A percentile compares a stretch with the other conserved stretches of the same genome.
Conservation (phyloP, 2,888 invertebrate species). For the Cheilosia grossa region DNA sequence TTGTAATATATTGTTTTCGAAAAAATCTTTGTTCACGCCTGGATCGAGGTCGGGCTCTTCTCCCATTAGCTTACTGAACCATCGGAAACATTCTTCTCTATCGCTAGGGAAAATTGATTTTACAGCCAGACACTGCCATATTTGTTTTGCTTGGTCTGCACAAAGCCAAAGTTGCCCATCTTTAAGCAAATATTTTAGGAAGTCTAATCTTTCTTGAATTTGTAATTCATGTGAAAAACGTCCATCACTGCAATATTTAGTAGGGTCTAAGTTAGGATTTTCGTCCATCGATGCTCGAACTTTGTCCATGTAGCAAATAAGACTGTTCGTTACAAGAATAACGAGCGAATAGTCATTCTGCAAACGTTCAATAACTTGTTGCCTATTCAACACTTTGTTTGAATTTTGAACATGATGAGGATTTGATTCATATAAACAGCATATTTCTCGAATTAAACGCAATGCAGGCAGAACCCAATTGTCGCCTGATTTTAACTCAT, state of each 20-base stretch:
- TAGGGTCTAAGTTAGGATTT: constrained; percentile 90
- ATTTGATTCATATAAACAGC: constrained; percentile 94
- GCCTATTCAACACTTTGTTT: constrained; percentile 84
- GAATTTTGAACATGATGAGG: constrained; percentile 81
- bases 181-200: constrained; percentile 95
- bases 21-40: constrained; percentile 97
- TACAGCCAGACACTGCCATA: constrained; percentile 98
- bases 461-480: constrained; percentile 97
- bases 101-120: constrained; percentile 95
- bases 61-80: constrained; percentile 98
- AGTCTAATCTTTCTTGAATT: constrained; percentile 96
- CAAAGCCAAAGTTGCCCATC: constrained; percentile 98
- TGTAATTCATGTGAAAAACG: constrained; percentile 96
- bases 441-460: constrained; percentile 97
- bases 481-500: constrained; percentile 93
- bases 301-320: constrained; percentile 95
- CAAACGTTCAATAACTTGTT: constrained; percentile 93
- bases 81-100: constrained; percentile 98
- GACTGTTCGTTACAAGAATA: constrained; percentile 95
- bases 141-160: constrained; percentile 97
- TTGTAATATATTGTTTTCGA: constrained; percentile 96
- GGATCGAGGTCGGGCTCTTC: constrained; percentile 99
- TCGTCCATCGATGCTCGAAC: constrained; percentile 85
- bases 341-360: constrained; percentile 97
- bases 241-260: constrained; percentile 91